A percentile compares a stretch with the other conserved stretches of the same genome.
These are phyloP conservation scores for Hecatera dysodea DNA, from an alignment of 2,888 invertebrate genomes.

Conservation along the genomic window DNA sequence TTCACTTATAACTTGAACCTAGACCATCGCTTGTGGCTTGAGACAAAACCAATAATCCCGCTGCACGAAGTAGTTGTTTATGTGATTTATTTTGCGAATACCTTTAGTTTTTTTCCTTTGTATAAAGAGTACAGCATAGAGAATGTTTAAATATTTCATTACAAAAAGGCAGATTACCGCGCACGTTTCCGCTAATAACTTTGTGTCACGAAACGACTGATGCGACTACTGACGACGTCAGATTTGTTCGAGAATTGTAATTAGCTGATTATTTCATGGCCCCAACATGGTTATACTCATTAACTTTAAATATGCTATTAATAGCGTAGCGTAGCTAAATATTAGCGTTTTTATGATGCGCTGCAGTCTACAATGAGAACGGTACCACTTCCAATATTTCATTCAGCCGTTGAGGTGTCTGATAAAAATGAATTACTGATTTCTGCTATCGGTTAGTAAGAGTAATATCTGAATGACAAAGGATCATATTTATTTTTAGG, in stretches of 20 bases:
- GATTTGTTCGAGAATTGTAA: conserved; percentile 42
- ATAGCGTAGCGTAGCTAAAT: background rate
- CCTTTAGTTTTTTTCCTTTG: conserved; percentile 45
- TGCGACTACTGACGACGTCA: conserved; percentile 61
- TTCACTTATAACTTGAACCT: too few species aligned
- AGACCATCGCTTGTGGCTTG: conserved; percentile 12
- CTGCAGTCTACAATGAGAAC: background rate
- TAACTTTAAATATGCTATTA: conserved; percentile 8
- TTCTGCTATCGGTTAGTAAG: conserved; percentile 8
- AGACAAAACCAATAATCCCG: conserved; percentile 16
- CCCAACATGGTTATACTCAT: conserved; percentile 14
- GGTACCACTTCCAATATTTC: background rate
- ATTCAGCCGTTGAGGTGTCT: conserved; percentile 2
- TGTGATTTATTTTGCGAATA: conserved; percentile 48
- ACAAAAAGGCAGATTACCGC: conserved; percentile 53
- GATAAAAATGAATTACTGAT: conserved; percentile 7
- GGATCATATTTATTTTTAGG: conserved; percentile 51
- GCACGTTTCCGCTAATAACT: conserved; percentile 72
- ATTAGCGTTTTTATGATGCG: background rate
- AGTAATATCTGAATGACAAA: conserved; percentile 25
- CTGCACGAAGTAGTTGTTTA: conserved; percentile 41
- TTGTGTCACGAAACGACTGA: conserved; percentile 74
- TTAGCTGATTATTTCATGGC: conserved; percentile 42
- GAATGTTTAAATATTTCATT: conserved; percentile 56
- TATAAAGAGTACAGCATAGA: conserved; percentile 32